Evolutionary conservation across 1,140 invertebrate genomes (phyloP), one percentile per base, ranked within the genome.

Genomic region (Cherax destructor): DNA sequence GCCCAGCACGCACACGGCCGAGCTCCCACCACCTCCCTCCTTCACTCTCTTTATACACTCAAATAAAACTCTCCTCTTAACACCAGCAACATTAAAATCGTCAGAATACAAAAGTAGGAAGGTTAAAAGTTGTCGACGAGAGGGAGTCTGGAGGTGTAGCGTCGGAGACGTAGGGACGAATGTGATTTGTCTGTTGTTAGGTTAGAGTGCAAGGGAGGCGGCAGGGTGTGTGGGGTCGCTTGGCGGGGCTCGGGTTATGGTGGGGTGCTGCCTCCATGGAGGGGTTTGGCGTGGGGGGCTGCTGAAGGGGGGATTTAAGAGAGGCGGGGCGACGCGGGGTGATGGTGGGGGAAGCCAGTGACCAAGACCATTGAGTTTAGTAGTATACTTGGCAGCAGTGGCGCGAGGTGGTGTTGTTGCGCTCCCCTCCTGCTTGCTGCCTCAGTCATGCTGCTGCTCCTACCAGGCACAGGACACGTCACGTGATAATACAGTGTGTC

Each of bases 281-380:
- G 69, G 24, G 18, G 21, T 5, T 6, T 6, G n/a, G 6, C 0
- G 69, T 9, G 69, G 69, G 69, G 61, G 61, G 18, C 4, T 4
- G 30, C 30, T 41, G 30, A 41, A 41, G 30, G 30, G 30, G 61
- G 21, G 61, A 21, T 10, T 5, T 16, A 21, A 5, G 21, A n/a
- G 21, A n/a, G 61, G 61, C 6, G 69, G 69, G 69, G 7, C 6
- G 24, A 21, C 6, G 69, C 69, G 69, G 69, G 69, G 69, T 21
- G 69, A 4, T n/a, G 69, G 13, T 74, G 21, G 69, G 69, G 21
- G 69, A 65, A 65, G 69, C 69, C 69, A 74, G 69, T 24, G 24
- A 74, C 69, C n/a, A 24, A 74, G 69, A 74, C 69, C 69, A 74
- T 74, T 74, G 69, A 74, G 69, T 74, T 74, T 30, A 74, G 69